phyloP scores from a whole-genome alignment of 2,888 invertebrate genomes.

The Nipponacmea schrenckii region DNA sequence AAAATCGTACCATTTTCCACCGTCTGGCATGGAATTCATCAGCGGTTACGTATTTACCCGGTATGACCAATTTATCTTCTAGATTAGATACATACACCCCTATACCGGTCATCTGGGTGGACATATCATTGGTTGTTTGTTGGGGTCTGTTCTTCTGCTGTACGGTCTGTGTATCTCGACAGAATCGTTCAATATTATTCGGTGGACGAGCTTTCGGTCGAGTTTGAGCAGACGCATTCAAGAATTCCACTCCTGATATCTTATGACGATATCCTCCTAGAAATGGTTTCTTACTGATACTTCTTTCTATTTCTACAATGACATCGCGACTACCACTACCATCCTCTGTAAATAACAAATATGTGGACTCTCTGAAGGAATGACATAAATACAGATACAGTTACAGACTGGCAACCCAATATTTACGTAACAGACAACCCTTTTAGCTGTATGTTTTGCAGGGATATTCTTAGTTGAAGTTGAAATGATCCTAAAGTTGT shows the following conservation, averaged over 20 bases:
- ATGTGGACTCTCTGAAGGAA: not conserved
- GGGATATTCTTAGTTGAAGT: not conserved
- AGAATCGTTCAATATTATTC: constrained; percentile 52
- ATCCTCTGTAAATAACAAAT: constrained; percentile 42
- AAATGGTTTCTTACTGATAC: constrained; percentile 76
- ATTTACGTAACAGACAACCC: not conserved
- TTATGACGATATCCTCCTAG: constrained; percentile 84
- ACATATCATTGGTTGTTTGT: constrained; percentile 65
- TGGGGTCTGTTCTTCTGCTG: constrained; percentile 57
- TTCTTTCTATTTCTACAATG: constrained; percentile 66
- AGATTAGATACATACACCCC: constrained; percentile 65
- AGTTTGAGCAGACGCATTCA: constrained; percentile 88
- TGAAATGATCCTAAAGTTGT: not conserved
- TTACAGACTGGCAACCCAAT: not conserved
- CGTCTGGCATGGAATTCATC: constrained; percentile 59
- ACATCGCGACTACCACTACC: constrained; percentile 56
- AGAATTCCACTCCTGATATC: constrained; percentile 77
- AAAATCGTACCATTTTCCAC: constrained; percentile 49
- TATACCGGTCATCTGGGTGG: constrained; percentile 69
- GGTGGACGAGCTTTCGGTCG: constrained; percentile 62
- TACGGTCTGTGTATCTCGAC: constrained; percentile 68
- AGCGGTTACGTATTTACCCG: constrained; percentile 65
- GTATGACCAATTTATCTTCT: constrained; percentile 63
- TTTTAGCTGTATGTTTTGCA: not conserved
- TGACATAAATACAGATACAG: not conserved